Evolutionary conservation across 2,797 vertebrate genomes (phyloP).

Genomic region (Muscicapa striata): DNA sequence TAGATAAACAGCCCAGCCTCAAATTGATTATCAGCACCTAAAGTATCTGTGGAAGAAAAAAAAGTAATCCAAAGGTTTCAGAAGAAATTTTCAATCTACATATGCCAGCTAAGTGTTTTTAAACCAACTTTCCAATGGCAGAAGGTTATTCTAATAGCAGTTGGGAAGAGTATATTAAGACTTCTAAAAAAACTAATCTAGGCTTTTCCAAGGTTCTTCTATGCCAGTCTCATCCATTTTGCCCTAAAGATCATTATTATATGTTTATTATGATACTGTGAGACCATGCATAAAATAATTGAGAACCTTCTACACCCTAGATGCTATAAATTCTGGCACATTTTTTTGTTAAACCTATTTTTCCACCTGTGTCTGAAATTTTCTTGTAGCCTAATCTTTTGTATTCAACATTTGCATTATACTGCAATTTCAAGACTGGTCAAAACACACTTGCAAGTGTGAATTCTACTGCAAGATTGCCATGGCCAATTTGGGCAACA

Average conservation of each 20-base stretch:
- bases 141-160: neutral
- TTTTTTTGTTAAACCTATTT: neutral
- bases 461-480: neutral
- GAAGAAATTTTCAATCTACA: neutral
- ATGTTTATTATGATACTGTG: neutral
- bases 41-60: neutral
- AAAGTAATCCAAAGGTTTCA: neutral
- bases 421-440: neutral
- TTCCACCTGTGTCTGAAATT: neutral
- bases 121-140: neutral
- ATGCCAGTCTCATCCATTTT: neutral
- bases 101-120: neutral
- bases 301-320: neutral
- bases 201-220: neutral
- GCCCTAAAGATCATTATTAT: neutral
- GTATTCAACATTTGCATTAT: neutral
- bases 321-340: neutral
- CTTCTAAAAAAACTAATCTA: neutral
- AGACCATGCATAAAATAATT: neutral
- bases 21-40: neutral
- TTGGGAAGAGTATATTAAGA: neutral
- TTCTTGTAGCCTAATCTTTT: neutral
- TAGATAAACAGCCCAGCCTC: slow-evolving; percentile 55
- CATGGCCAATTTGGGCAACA: neutral
- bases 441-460: neutral